A percentile compares a stretch with the other conserved stretches of the same genome.
Evolutionary conservation across 2,888 invertebrate genomes (phyloP).

Genomic region (Papilio gigon): DNA sequence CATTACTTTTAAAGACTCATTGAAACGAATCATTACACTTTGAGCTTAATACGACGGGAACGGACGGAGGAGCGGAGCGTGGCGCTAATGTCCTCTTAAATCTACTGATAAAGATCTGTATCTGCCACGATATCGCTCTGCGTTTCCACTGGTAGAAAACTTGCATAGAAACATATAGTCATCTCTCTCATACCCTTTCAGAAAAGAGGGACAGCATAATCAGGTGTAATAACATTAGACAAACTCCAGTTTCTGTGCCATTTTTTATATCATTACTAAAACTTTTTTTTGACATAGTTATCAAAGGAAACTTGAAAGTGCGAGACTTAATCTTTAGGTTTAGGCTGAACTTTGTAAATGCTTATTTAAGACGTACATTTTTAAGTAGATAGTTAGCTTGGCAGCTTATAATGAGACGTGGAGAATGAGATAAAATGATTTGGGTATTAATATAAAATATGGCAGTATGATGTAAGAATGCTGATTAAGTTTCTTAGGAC

Average conservation of each 20-base stretch:
- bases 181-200: not conserved
- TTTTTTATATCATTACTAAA: conserved; percentile 9
- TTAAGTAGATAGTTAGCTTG: too few relatives aligned
- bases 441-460: too few relatives aligned
- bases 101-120: conserved; percentile 30
- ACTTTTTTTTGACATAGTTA: not conserved
- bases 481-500: too few relatives aligned
- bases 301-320: not conserved
- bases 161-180: not conserved
- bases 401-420: too few relatives aligned
- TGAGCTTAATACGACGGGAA: conserved; percentile 19
- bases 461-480: too few relatives aligned
- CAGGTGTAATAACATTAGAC: not conserved
- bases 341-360: not conserved
- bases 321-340: not conserved
- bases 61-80: not conserved
- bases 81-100: conserved; percentile 29
- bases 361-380: not conserved
- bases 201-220: not conserved
- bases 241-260: conserved; percentile 10
- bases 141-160: not conserved
- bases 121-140: not conserved
- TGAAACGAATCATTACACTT: conserved; percentile 31
- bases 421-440: too few relatives aligned
- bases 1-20: conserved; percentile 32